Evolutionary conservation across 2,888 invertebrate genomes (phyloP), one percentile per base, ranked within the genome.

Genomic region (Sesia bembeciformis): DNA sequence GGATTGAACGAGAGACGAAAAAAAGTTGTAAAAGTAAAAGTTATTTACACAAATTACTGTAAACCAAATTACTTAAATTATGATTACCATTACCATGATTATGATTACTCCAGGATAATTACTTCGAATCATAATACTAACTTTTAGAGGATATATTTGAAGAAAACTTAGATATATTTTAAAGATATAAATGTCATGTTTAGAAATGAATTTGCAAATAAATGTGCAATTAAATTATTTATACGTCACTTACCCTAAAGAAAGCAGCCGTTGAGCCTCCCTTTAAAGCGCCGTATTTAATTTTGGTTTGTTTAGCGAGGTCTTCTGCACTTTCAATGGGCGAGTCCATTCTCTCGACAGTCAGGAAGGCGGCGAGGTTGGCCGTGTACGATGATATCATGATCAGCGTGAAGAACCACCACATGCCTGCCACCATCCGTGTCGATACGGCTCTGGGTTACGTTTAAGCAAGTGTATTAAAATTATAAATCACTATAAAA

Each of bases 371-470:
- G 52, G 98, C 98, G 68, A 98, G 88, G 84, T 98, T 98, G 54
- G 98, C 98, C 38, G 98, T 98, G 82, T 98, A 98, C 4, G 97
- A 97, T 0, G 97, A 97, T 64, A 98, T 97, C 96, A 98, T 97
- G 68, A 98, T 97, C 52, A 97, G 87, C 0, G 96, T 97, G 83
- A 97, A 97, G 83, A 97, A 97, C 97, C 97, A 97, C 96, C 96
- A 96, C 93, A 97, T 96, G 43, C 97, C 97, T 3, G 95, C 96
- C 5, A 97, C 94, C 93, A 96, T 94, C 60, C 97, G 91, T 0
- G 97, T 97, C 0, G 96, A 96, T 7, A 96, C 94, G 49, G 97
- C 96, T 84, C 96, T 95, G 79, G 46, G 57, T 52, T 40, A 46
- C 39, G 53, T 53, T 56, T 2, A 23, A 23, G 23, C 23, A 23